phyloP scores from a whole-genome alignment of 2,797 vertebrate species.

The Amazona ochrocephala region DNA sequence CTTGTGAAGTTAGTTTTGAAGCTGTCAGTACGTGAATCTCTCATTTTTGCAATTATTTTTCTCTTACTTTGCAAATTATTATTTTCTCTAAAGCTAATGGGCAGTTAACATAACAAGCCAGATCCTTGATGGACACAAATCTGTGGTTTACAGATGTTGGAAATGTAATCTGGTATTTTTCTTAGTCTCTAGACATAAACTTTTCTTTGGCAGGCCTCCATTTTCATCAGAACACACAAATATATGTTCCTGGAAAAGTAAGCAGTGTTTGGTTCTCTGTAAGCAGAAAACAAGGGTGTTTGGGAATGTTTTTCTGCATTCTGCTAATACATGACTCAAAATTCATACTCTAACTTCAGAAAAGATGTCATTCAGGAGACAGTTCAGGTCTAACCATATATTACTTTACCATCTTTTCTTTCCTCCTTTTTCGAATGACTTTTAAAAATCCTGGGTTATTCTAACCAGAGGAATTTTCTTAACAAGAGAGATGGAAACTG shows the following conservation, averaged over 20 bases:
- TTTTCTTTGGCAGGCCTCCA: not conserved
- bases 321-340: not conserved
- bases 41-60: not conserved
- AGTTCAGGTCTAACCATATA: not conserved
- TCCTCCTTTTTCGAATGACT: not conserved
- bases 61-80: not conserved
- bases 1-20: not conserved
- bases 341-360: not conserved
- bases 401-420: not conserved
- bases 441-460: not conserved
- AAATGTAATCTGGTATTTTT: not conserved
- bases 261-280: not conserved
- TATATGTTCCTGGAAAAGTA: not conserved
- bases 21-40: not conserved
- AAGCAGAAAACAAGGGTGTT: not conserved
- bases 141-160: not conserved
- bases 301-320: not conserved
- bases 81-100: conserved; percentile 1
- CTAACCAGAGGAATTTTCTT: not conserved
- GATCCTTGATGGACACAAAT: not conserved
- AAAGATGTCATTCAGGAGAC: not conserved
- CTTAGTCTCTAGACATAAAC: not conserved
- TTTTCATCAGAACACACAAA: not conserved
- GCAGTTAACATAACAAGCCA: not conserved
- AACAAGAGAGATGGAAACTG: fast-evolving